These are phyloP conservation scores for Uloborus diversus DNA, from an alignment of 1,140 invertebrate genomes.

Conservation along the genomic window DNA sequence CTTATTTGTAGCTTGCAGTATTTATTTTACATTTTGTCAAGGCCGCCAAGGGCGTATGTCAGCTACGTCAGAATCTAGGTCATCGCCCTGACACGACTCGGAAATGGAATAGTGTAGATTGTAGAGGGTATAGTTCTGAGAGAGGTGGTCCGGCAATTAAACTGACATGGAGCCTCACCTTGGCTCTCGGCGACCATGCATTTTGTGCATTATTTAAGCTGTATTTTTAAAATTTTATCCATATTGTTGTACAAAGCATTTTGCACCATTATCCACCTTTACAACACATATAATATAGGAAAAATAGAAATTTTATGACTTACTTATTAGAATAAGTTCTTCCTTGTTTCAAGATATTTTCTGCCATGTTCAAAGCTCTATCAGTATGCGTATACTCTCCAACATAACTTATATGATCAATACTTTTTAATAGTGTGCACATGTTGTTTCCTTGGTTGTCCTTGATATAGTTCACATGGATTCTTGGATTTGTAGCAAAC, in stretches of 20 bases:
- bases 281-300: neutral
- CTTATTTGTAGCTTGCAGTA: no score
- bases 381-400: neutral
- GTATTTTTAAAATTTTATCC: neutral
- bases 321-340: conserved; percentile 18
- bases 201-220: neutral
- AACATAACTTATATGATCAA: conserved; percentile 3
- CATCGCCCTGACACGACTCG: no score
- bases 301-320: neutral
- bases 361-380: neutral
- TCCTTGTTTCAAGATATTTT: conserved; percentile 15
- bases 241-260: neutral
- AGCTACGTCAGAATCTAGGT: no score
- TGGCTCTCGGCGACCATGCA: neutral
- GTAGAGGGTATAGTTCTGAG: no score
- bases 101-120: no score
- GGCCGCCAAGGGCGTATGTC: no score
- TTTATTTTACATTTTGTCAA: no score
- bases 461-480: conserved; percentile 10
- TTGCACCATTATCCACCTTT: neutral
- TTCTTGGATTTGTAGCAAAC: neutral
- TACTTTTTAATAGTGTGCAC: conserved; percentile 18
- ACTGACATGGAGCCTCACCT: neutral
- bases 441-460: conserved; percentile 29
- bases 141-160: no score